Evolutionary conservation across 1,140 invertebrate species (phyloP).

Genomic region (Dendroctonus ponderosae): DNA sequence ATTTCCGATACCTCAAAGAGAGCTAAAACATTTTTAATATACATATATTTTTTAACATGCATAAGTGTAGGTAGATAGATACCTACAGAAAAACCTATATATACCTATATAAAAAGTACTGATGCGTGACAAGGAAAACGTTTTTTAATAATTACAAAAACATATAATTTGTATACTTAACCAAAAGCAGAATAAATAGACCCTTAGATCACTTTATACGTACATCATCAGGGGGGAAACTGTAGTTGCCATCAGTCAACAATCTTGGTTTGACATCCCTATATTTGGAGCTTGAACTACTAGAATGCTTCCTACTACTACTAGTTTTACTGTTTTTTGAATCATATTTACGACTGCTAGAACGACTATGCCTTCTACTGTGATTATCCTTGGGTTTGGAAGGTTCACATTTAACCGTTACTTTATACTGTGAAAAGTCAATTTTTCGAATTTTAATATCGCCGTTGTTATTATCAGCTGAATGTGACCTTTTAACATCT

Average conservation of each 20-base stretch:
- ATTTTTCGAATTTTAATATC: slow-evolving; percentile 38
- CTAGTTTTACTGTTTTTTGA: slow-evolving; percentile 32
- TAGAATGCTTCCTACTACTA: slow-evolving; percentile 34
- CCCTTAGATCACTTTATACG: slow-evolving; percentile 23
- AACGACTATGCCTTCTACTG: slow-evolving; percentile 32
- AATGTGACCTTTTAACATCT: slow-evolving; percentile 37
- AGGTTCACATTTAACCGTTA: slow-evolving; percentile 31
- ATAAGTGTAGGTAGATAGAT: too few species aligned
- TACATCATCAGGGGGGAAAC: slow-evolving; percentile 47
- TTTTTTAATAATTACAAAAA: too few species aligned
- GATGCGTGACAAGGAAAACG: background rate
- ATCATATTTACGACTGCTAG: slow-evolving; percentile 26
- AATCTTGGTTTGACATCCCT: slow-evolving; percentile 39
- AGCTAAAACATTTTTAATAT: slow-evolving; percentile 42
- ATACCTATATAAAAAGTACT: slow-evolving; percentile 12
- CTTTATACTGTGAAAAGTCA: slow-evolving; percentile 37
- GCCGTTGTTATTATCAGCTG: slow-evolving; percentile 25
- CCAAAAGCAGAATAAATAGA: slow-evolving; percentile 4
- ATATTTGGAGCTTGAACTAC: slow-evolving; percentile 29
- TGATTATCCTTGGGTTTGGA: slow-evolving; percentile 34
- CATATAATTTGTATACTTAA: background rate
- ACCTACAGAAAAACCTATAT: too few species aligned
- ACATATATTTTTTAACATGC: background rate
- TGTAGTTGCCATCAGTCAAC: slow-evolving; percentile 48
- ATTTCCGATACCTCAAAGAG: slow-evolving; percentile 69